phyloP scores from a whole-genome alignment of 2,888 invertebrate species.

The Biston betularia region DNA sequence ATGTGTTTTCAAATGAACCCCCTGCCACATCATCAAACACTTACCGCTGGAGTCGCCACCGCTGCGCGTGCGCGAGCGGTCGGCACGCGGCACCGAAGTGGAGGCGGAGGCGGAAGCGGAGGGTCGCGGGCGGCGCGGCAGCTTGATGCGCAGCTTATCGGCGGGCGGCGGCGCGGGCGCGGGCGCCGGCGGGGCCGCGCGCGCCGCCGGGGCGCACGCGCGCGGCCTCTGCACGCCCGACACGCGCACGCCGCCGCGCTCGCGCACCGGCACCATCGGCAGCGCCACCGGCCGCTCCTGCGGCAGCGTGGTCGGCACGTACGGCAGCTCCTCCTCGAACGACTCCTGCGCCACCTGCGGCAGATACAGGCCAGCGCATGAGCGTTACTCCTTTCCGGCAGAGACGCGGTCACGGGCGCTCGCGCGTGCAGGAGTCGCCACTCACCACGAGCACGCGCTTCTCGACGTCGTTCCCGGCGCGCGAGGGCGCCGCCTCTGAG shows the following conservation, averaged over 20 bases:
- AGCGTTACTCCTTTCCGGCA: too few relatives aligned
- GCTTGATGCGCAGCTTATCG: slow-evolving; percentile 71
- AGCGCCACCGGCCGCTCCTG: slow-evolving; percentile 93
- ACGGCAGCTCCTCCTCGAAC: slow-evolving; percentile 94
- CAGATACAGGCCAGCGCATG: not conserved
- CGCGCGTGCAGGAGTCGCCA: not conserved
- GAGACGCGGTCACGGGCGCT: too few relatives aligned
- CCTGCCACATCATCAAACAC: too few relatives aligned
- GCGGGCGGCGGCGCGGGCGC: slow-evolving; percentile 56
- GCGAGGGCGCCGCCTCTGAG: slow-evolving; percentile 46
- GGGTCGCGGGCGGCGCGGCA: slow-evolving; percentile 70
- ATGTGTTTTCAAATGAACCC: too few relatives aligned
- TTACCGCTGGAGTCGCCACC: slow-evolving; percentile 63
- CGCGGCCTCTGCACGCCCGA: slow-evolving; percentile 84
- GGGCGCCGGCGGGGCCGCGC: slow-evolving; percentile 48
- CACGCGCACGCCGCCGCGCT: slow-evolving; percentile 67
- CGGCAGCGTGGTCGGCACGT: slow-evolving; percentile 95
- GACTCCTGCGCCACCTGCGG: slow-evolving; percentile 88
- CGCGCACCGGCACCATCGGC: slow-evolving; percentile 91
- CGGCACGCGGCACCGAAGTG: slow-evolving; percentile 47
- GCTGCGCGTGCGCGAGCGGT: slow-evolving; percentile 55
- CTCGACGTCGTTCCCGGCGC: slow-evolving; percentile 87
- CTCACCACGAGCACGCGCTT: slow-evolving; percentile 87
- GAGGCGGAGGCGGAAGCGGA: slow-evolving; percentile 51
- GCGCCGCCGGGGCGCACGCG: slow-evolving; percentile 89